Percentiles rank a stretch among this genome's conserved stretches.
Conservation (phyloP, 2,888 invertebrate species). For the Desoria tigrina region DNA sequence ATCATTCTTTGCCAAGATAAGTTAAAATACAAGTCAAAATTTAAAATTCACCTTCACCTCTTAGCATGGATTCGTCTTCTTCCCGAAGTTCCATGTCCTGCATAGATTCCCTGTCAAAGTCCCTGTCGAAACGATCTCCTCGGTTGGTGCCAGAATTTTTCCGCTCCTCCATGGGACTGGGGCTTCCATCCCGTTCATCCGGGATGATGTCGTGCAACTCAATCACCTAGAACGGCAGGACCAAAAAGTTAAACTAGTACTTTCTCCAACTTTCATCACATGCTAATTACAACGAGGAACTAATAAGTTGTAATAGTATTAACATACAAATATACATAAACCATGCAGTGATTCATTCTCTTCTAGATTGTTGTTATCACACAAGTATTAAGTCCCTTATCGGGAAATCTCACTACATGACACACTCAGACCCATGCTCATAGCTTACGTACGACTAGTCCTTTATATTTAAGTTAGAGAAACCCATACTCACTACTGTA, state of each 20-base stretch:
- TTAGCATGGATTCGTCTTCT: constrained; percentile 39
- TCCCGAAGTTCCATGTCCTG: constrained; percentile 54
- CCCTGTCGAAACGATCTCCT: constrained; percentile 46
- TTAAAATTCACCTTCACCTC: constrained; percentile 1
- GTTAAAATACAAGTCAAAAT: too few species aligned
- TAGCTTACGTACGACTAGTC: too few species aligned
- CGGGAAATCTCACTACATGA: too few species aligned
- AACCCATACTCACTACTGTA: too few species aligned
- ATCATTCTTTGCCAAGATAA: too few species aligned
- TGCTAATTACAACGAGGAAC: neutral
- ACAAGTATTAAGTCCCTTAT: too few species aligned
- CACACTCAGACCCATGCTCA: too few species aligned
- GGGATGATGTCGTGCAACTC: constrained; percentile 72
- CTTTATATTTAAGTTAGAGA: too few species aligned
- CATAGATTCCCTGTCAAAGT: constrained; percentile 60
- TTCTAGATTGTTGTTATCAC: too few species aligned
- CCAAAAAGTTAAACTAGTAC: neutral
- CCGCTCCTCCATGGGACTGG: constrained; percentile 55
- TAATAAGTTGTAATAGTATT: neutral
- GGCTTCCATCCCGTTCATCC: constrained; percentile 51
- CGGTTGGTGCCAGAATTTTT: constrained; percentile 34
- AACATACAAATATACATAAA: too few species aligned
- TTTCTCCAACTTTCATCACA: neutral
- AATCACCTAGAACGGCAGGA: constrained; percentile 62
- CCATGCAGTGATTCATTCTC: too few species aligned